A percentile compares a stretch with the other conserved stretches of the same genome.
phyloP scores from a whole-genome alignment of 2,888 invertebrate species.

The Cataglyphis rosenhaueri region DNA sequence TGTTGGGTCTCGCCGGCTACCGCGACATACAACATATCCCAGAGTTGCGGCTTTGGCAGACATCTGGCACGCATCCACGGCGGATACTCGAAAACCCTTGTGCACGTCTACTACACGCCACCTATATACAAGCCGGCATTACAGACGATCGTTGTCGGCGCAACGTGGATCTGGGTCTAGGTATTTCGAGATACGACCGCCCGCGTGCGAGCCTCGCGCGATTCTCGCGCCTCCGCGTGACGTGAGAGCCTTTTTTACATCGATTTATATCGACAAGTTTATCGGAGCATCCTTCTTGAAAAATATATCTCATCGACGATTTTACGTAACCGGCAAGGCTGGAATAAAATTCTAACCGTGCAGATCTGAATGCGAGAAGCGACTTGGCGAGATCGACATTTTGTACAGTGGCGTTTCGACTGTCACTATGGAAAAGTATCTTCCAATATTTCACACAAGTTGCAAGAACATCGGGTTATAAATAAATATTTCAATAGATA shows the following conservation, averaged over 20 bases:
- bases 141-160: slow-evolving; percentile 50
- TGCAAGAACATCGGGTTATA: slow-evolving; percentile 28
- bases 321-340: slow-evolving; percentile 32
- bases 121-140: slow-evolving; percentile 58
- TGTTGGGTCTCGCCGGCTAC: slow-evolving; percentile 62
- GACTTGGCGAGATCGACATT: slow-evolving; percentile 24
- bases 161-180: slow-evolving; percentile 64
- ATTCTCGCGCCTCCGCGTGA: slow-evolving; percentile 57
- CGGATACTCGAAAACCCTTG: slow-evolving; percentile 72
- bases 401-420: slow-evolving; percentile 5
- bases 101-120: slow-evolving; percentile 55
- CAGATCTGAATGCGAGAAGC: not conserved
- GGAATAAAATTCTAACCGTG: slow-evolving; percentile 35
- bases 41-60: slow-evolving; percentile 71
- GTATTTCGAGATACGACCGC: slow-evolving; percentile 71
- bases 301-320: slow-evolving; percentile 17
- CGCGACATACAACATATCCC: slow-evolving; percentile 59
- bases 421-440: slow-evolving; percentile 25
- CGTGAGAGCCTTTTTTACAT: slow-evolving; percentile 46
- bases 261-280: slow-evolving; percentile 45
- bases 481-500: slow-evolving; percentile 41
- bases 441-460: slow-evolving; percentile 42
- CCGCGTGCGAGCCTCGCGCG: slow-evolving; percentile 53
- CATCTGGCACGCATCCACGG: slow-evolving; percentile 79
- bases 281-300: slow-evolving; percentile 31